Conservation (phyloP, 2,888 invertebrate species). For the Caenorhabditis japonica region DNA sequence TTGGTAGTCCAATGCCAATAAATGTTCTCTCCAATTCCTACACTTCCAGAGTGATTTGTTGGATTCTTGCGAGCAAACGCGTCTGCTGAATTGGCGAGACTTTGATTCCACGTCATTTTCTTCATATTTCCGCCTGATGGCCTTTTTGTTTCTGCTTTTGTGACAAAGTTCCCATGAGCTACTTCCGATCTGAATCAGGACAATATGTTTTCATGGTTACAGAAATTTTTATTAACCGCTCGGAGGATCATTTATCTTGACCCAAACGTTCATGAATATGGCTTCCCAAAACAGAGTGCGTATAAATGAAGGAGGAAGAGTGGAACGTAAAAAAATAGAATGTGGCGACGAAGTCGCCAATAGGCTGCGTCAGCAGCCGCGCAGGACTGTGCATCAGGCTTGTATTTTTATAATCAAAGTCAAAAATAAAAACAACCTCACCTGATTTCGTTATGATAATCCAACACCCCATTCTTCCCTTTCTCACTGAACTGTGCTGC, state of each 20-base stretch:
- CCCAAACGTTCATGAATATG: too few species aligned
- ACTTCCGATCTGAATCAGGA: slow-evolving; percentile 19
- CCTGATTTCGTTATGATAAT: slow-evolving; percentile 37
- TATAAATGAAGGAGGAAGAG: neutral
- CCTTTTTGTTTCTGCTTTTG: slow-evolving; percentile 26
- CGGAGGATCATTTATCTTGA: neutral
- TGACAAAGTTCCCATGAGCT: slow-evolving; percentile 33
- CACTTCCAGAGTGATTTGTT: slow-evolving; percentile 18
- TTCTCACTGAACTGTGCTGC: slow-evolving; percentile 10
- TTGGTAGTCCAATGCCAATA: slow-evolving; percentile 45
- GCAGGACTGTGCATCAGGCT: too few species aligned
- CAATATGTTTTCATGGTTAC: neutral
- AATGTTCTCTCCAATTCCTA: slow-evolving; percentile 36
- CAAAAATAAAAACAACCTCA: too few species aligned
- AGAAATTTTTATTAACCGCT: neutral
- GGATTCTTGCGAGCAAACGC: slow-evolving; percentile 23
- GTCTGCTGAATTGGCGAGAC: slow-evolving; percentile 19
- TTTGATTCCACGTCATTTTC: slow-evolving; percentile 26
- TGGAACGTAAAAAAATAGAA: neutral
- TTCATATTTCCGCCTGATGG: slow-evolving; percentile 30
- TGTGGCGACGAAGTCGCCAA: too few species aligned
- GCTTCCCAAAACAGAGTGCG: too few species aligned
- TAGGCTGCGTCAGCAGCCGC: too few species aligned
- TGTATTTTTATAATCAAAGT: too few species aligned
- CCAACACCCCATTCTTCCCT: slow-evolving; percentile 10